Base-by-base conservation (phyloP, 1,140 invertebrate species). In the Hyphantria cunea region DNA sequence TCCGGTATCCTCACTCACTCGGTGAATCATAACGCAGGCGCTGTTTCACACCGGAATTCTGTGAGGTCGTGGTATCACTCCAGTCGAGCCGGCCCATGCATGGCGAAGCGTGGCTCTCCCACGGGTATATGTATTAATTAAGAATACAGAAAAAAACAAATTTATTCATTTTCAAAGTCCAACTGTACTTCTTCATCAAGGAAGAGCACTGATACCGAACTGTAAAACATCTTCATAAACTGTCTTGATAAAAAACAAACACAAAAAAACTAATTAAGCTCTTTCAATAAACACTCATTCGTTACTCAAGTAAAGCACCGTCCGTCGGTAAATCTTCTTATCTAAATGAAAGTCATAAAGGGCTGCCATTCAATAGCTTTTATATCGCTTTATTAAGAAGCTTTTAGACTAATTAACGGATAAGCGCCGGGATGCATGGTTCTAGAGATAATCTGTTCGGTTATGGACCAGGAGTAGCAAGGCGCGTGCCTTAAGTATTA, bases 401-500 rank as follows among this genome's bases (percentile, higher is more conserved):
- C 68, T 76, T 73, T 78, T 68, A 66, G 48, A 80, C 67, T 78
- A 78, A 84, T 82, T 82, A 76, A 80, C 68, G 72, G 72, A 71
- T 61, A 74, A 70, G 53, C 73, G 69, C 61, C 64, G 66, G 41
- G 66, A 72, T 68, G 71, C 78, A 39, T n/a, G 3, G 41, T 58
- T 45, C 25, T 14, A 44, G 41, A 68, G 55, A 52, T 54, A 65
- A 68, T 70, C 69, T 68, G 68, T 60, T 74, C 64, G 14, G 76
- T 74, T 72, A 62, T 74, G 64, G 65, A 70, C 70, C 73, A 80
- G 69, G 80, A 82, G 84, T 84, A 87, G 67, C 62, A 9, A 39
- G n/a, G 7, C 37, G 2, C 37, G 37, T 9, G 37, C 37, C 9
- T 39, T 39, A 7, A 39, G 7, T 10, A 39, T n/a, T 9, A 39